These are phyloP conservation scores for Phaethon lepturus DNA, from an alignment of 2,113 vertebrate species.

Conservation along the genomic window DNA sequence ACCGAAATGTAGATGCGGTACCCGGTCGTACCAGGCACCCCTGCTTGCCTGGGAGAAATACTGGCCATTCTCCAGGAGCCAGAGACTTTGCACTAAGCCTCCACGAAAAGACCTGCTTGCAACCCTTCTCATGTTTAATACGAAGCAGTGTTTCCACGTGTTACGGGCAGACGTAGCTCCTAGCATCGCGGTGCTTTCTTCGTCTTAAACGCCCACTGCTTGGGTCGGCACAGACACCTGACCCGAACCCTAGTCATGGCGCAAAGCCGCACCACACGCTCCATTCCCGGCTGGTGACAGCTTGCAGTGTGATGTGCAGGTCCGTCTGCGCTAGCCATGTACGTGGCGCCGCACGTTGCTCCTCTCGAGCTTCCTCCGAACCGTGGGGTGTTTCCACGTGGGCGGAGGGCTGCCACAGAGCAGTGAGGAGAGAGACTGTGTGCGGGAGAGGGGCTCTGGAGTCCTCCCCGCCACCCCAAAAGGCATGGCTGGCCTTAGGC, in stretches of 20 bases:
- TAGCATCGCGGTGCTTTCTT: background rate
- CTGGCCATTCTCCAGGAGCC: background rate
- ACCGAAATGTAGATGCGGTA: background rate
- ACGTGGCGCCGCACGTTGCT: background rate
- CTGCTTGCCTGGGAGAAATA: background rate
- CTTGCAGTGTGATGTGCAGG: background rate
- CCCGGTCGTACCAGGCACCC: background rate
- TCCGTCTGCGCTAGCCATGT: background rate
- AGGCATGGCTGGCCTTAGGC: background rate
- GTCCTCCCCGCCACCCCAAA: background rate
- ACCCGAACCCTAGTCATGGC: background rate
- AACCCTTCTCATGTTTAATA: background rate
- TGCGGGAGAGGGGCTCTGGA: background rate
- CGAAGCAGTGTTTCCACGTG: rapidly evolving
- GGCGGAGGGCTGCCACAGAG: conserved; percentile 11
- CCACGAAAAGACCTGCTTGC: background rate
- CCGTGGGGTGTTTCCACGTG: conserved; percentile 1
- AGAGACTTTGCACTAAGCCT: background rate
- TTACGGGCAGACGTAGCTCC: background rate
- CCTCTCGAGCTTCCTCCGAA: background rate
- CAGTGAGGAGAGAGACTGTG: background rate
- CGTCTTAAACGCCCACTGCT: background rate
- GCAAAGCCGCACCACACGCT: background rate
- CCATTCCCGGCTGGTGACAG: background rate
- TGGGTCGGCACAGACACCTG: background rate